Percentiles rank a stretch among this genome's conserved stretches.
Evolutionary conservation across 2,888 invertebrate genomes (phyloP).

Genomic region (Callinectes sapidus): DNA sequence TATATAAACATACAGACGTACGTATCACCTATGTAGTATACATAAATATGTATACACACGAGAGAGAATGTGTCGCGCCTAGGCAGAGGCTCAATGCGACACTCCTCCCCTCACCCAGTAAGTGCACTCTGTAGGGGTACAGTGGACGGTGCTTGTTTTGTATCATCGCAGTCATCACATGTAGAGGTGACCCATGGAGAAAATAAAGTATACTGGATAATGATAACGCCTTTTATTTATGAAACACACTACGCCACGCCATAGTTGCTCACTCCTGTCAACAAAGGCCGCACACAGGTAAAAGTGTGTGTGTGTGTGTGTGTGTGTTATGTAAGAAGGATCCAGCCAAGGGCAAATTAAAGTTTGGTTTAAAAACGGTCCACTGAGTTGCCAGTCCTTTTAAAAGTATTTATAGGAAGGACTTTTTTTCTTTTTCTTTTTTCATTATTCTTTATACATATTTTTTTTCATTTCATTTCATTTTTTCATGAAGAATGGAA

Average conservation of each 20-base stretch:
- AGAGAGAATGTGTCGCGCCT: background rate
- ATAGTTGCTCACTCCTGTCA: background rate
- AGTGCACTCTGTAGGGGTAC: conserved; percentile 47
- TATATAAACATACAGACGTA: background rate
- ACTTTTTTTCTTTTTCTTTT: too few species aligned
- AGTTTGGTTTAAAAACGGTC: too few species aligned
- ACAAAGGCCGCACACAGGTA: too few species aligned
- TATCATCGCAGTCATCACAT: conserved; percentile 58
- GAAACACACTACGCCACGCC: background rate
- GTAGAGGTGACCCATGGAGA: conserved; percentile 52
- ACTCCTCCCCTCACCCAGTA: conserved; percentile 35
- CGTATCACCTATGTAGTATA: background rate
- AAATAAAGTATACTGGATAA: conserved; percentile 58
- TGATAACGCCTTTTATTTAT: background rate
- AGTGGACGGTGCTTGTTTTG: conserved; percentile 66
- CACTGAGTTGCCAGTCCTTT: too few species aligned
- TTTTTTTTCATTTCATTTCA: too few species aligned
- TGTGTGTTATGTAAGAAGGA: too few species aligned
- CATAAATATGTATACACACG: background rate
- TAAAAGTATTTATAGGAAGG: too few species aligned
- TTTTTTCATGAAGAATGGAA: too few species aligned
- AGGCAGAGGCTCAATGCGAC: background rate
- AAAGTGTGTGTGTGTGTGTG: too few species aligned
- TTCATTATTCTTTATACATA: too few species aligned
- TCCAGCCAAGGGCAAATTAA: too few species aligned